Evolutionary conservation across 2,888 invertebrate species (phyloP).

Genomic region (Lamellibrachia satsuma): DNA sequence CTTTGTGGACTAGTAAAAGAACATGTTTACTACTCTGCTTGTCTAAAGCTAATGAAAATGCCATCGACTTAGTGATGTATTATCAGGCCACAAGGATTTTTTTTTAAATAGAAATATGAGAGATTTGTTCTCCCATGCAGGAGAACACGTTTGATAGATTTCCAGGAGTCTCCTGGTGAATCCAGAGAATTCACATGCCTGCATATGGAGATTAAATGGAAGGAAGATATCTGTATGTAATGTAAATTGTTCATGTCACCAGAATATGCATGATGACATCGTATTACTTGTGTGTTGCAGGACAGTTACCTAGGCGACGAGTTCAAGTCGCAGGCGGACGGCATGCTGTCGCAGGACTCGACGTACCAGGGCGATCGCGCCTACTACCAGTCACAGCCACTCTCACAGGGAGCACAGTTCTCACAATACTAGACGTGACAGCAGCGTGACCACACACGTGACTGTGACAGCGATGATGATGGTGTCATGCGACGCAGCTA

Average conservation of each 20-base stretch:
- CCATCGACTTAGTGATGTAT: too few species aligned
- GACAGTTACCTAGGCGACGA: constrained; percentile 84
- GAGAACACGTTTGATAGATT: too few species aligned
- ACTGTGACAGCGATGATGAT: constrained; percentile 18
- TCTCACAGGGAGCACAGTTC: constrained; percentile 67
- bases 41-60: too few species aligned
- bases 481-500: background rate
- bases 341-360: constrained; percentile 91
- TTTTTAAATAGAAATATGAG: too few species aligned
- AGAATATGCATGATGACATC: background rate
- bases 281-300: constrained; percentile 66
- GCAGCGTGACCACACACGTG: constrained; percentile 13
- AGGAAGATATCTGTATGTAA: too few species aligned
- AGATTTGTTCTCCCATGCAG: too few species aligned
- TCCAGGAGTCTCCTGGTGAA: too few species aligned
- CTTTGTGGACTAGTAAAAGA: too few species aligned
- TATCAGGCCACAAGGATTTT: too few species aligned
- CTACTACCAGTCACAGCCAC: constrained; percentile 61
- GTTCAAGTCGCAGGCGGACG: constrained; percentile 93
- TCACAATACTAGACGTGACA: constrained; percentile 53
- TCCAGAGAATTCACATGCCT: too few species aligned
- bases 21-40: too few species aligned
- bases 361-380: constrained; percentile 77
- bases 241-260: background rate
- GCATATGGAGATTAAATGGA: too few species aligned